These are phyloP conservation scores for Orthonyx spaldingii DNA, from an alignment of 2,113 vertebrate species.

Conservation along the genomic window DNA sequence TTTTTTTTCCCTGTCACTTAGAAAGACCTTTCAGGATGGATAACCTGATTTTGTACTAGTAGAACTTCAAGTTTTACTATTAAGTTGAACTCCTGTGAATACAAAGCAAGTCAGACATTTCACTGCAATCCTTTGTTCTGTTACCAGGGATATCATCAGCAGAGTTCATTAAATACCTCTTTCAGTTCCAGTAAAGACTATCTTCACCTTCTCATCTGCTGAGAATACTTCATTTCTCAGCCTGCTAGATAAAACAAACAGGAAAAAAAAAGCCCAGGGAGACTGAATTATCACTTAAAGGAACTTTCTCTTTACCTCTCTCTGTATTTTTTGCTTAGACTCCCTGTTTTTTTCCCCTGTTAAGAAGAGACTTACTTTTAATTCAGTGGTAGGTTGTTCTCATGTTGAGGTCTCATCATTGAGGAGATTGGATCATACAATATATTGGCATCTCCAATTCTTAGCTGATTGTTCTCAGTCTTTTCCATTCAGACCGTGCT, in stretches of 20 bases:
- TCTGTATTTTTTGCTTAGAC: neutral
- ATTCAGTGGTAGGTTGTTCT: neutral
- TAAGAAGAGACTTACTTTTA: neutral
- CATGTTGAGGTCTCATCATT: neutral
- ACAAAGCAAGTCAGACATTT: neutral
- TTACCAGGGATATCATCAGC: neutral
- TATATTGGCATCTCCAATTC: neutral
- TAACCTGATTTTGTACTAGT: neutral
- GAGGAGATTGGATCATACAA: neutral
- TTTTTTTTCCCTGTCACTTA: neutral
- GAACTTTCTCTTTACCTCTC: neutral
- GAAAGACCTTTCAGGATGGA: neutral
- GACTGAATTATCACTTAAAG: neutral
- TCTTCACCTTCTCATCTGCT: neutral
- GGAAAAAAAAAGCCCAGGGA: neutral
- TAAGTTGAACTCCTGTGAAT: neutral
- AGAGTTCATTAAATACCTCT: neutral
- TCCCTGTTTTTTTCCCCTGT: neutral
- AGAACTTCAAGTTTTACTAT: neutral
- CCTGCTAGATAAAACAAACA: neutral
- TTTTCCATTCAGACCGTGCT: neutral
- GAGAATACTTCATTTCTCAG: neutral
- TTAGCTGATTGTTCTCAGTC: neutral
- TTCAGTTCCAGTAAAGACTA: neutral
- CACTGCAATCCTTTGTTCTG: neutral